Conservation (phyloP, 2,888 invertebrate species). For the Exephanes ischioxanthus region DNA sequence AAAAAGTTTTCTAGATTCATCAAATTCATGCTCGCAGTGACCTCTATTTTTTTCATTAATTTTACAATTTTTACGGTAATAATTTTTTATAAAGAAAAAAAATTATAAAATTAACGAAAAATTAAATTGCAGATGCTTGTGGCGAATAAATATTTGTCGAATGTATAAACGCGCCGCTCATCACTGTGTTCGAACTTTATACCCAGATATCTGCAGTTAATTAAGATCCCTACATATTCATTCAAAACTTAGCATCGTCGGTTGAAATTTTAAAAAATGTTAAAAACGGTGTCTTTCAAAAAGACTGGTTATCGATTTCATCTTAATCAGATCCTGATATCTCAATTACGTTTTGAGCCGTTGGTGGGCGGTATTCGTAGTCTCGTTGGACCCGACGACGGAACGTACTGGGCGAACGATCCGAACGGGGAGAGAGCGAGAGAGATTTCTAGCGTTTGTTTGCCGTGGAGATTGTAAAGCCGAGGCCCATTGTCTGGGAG, state of each 20-base stretch:
- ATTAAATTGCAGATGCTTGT: too few species aligned
- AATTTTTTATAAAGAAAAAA: too few species aligned
- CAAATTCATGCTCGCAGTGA: slow-evolving; percentile 14
- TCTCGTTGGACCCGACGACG: slow-evolving; percentile 10
- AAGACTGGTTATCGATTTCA: slow-evolving; percentile 81
- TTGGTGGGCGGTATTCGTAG: slow-evolving; percentile 7
- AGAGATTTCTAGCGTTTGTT: slow-evolving; percentile 79
- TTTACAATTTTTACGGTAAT: too few species aligned
- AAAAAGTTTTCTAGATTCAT: slow-evolving; percentile 23
- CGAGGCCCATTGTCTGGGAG: slow-evolving; percentile 75
- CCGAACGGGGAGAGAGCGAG: slow-evolving; percentile 36
- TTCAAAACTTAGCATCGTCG: too few species aligned
- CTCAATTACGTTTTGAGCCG: slow-evolving; percentile 83
- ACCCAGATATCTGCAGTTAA: too few species aligned
- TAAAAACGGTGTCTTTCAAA: too few species aligned
- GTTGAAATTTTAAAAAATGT: too few species aligned
- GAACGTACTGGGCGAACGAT: slow-evolving; percentile 31
- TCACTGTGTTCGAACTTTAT: too few species aligned
- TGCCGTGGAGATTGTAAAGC: slow-evolving; percentile 84
- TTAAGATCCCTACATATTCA: too few species aligned
- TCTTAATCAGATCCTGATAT: slow-evolving; percentile 85
- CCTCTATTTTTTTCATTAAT: background rate
- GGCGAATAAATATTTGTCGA: too few species aligned
- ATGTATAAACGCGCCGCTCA: too few species aligned
- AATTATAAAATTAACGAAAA: too few species aligned